Evolutionary conservation across 2,888 invertebrate species (phyloP).

Genomic region (Gibbula magus): DNA sequence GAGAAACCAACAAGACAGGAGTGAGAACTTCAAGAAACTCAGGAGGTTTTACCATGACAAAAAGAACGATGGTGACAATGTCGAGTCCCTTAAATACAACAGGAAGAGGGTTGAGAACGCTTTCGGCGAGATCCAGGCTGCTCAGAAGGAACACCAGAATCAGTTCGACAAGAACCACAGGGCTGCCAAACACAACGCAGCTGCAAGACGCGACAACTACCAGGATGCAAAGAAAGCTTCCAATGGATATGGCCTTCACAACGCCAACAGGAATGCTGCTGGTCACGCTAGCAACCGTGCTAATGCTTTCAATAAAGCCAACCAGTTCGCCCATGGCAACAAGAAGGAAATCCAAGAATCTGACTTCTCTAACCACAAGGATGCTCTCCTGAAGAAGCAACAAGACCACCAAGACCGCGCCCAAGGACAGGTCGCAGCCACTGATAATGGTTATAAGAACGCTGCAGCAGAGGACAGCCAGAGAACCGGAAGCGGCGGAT

Average conservation of each 20-base stretch:
- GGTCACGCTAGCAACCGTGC: constrained; percentile 17
- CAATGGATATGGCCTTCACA: constrained; percentile 24
- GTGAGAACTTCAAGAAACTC: constrained; percentile 32
- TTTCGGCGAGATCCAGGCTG: constrained; percentile 38
- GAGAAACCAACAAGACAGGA: constrained; percentile 32
- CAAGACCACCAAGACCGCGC: constrained; percentile 30
- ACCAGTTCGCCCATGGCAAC: constrained; percentile 17
- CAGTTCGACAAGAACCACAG: constrained; percentile 30
- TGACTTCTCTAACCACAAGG: constrained; percentile 26
- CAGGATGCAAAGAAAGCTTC: constrained; percentile 26
- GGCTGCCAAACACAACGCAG: constrained; percentile 32
- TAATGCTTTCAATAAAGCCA: constrained; percentile 27
- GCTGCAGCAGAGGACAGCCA: constrained; percentile 10
- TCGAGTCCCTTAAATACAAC: constrained; percentile 37
- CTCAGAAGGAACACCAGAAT: constrained; percentile 33
- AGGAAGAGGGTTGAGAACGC: constrained; percentile 35
- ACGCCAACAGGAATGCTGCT: constrained; percentile 5
- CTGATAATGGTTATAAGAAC: neutral
- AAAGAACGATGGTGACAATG: constrained; percentile 35
- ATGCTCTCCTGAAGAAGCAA: constrained; percentile 9
- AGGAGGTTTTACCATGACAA: constrained; percentile 44
- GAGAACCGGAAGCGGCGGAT: constrained; percentile 9
- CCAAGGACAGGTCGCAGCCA: neutral
- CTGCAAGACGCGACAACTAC: constrained; percentile 29
- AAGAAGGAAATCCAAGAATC: constrained; percentile 23